Conservation (phyloP, 2,797 vertebrate species). For the Prunella strophiata region DNA sequence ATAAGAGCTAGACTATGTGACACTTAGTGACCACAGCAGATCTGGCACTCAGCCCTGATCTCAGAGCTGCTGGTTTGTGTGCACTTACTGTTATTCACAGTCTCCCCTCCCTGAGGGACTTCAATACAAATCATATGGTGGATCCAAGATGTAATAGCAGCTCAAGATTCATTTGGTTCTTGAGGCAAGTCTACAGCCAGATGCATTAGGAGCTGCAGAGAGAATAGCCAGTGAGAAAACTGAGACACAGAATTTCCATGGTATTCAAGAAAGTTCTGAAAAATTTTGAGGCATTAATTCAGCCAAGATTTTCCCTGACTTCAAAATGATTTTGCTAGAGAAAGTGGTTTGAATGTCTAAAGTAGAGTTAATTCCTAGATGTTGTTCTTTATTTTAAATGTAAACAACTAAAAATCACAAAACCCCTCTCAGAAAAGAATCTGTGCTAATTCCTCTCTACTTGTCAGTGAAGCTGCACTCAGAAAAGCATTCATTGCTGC, state of each 20-base stretch:
- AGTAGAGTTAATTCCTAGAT: not conserved
- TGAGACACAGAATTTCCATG: not conserved
- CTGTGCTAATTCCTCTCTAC: slow-evolving; percentile 20
- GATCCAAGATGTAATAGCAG: not conserved
- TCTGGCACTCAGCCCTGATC: not conserved
- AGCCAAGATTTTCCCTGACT: slow-evolving; percentile 9
- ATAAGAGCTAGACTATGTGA: not conserved
- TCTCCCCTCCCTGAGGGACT: not conserved
- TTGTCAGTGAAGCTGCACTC: not conserved
- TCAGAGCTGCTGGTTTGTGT: not conserved
- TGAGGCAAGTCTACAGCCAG: not conserved
- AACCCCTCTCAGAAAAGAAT: not conserved
- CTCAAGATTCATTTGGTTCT: slow-evolving; percentile 15
- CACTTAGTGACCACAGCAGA: not conserved
- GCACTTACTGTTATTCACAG: not conserved
- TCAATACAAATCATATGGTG: not conserved
- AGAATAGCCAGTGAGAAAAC: slow-evolving; percentile 30
- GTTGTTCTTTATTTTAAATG: not conserved
- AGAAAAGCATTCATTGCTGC: not conserved
- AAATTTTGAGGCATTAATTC: slow-evolving; percentile 45
- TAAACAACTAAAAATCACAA: not conserved
- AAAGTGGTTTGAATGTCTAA: slow-evolving; percentile 34
- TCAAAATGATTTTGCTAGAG: not conserved
- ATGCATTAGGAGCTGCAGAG: slow-evolving; percentile 50
- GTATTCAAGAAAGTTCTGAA: slow-evolving; percentile 57